Evolutionary conservation across 2,888 invertebrate species (phyloP), one percentile per base, ranked within the genome.

Genomic region (Arctia plantaginis): DNA sequence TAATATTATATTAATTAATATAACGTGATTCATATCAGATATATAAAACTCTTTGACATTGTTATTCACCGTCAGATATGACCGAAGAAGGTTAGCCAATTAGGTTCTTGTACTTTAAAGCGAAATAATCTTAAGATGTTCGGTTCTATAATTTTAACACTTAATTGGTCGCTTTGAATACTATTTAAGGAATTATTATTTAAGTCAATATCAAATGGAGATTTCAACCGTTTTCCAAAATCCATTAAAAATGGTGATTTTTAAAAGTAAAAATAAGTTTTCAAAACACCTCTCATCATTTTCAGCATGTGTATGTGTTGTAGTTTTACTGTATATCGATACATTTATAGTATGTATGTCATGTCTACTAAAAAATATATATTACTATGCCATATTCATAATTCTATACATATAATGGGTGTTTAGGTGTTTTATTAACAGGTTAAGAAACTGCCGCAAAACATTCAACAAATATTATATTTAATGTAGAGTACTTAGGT

Each of bases 261-360:
- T 73, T 12, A n/a, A 20, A 44, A 39, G 33, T 12, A 27, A 62
- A 64, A 35, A 39, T 35, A 71, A 27, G 66, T 73, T 41, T 80
- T 79, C 74, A 67, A 69, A 73, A 82, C 76, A 81, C 71, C 59
- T 80, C 76, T 80, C 77, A 83, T 83, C 62, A 75, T 78, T 83
- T 82, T 84, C 72, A 86, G 91, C 90, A 91, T 91, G 90, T 85
- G 82, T 83, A 76, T 88, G 89, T 90, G 84, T 81, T 64, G 89
- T 89, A 90, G 89, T 85, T 74, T 80, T 72, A 39, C 79, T 83
- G 74, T 67, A 51, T 79, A 75, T 76, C 74, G 68, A 79, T 73
- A 77, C 78, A 79, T 44, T 70, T 77, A 65, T 66, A 44, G 65
- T 77, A 39, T 33, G 8, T n/a, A 33, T 41, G 39, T 27, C 15